Conservation (phyloP, 2,113 vertebrate genomes). For the Lampris incognitus region DNA sequence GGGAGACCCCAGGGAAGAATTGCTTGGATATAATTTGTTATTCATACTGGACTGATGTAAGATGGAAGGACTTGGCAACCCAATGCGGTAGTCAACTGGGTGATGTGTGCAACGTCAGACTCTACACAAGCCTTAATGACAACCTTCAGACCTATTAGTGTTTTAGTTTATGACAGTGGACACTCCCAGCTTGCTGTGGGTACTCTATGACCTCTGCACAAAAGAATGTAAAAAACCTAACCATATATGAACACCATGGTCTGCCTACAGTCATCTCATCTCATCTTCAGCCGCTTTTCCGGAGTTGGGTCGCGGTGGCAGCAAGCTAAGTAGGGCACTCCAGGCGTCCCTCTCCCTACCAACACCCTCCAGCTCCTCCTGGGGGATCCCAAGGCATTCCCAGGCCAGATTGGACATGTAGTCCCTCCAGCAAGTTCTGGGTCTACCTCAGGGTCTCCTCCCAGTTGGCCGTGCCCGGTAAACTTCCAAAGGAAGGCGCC, state of each 20-base stretch:
- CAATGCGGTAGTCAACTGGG: conserved; percentile 20
- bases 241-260: background rate
- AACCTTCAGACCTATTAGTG: conserved; percentile 51
- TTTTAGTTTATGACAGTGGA: conserved; percentile 46
- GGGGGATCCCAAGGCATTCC: no score
- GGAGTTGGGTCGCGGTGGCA: no score
- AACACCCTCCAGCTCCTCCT: no score
- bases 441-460: no score
- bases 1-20: background rate
- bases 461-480: no score
- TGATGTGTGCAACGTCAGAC: conserved; percentile 45
- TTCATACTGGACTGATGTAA: background rate
- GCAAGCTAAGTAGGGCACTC: no score
- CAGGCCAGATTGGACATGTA: no score
- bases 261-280: no score
- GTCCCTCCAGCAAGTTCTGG: no score
- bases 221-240: conserved; percentile 14
- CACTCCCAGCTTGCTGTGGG: conserved; percentile 57
- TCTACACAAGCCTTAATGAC: conserved; percentile 57
- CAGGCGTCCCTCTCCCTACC: no score
- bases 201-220: conserved; percentile 36
- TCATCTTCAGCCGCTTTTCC: no score
- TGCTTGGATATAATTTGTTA: background rate
- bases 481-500: no score
- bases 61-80: background rate